Base-by-base conservation (phyloP, 2,113 vertebrate species). In the Glaucidium brasilianum region DNA sequence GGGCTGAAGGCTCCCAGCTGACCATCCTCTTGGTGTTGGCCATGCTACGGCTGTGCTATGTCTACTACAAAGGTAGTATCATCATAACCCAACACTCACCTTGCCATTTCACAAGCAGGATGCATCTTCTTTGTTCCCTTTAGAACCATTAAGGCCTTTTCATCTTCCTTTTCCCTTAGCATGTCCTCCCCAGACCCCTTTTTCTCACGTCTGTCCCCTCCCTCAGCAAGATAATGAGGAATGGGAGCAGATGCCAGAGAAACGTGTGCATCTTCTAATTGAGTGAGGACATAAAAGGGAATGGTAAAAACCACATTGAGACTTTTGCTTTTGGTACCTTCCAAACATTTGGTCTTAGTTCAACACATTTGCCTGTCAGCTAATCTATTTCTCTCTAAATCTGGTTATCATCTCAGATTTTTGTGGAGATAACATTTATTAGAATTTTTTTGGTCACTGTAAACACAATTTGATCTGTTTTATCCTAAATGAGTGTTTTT, bases 391-490 rank as follows among this genome's bases (percentile, higher is more conserved):
- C 27, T 21, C 59, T 77, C 35, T 93, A 69, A 78, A 90, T 75
- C 49, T 81, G 47, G 15, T 86, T 94, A 30, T 72, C 32, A 58
- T 83, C 59, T 85, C 66, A 80, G 55, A 39, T 32, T 92, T 79
- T 85, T 89, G 53, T 72, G 58, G 21, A 66, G 23, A 35, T 27
- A 82, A 73, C 35, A 72, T 71, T 50, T 94, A 35, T 82, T 66
- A 58, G 32, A 85, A 55, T 17, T 22, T 68, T 77, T 74, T 68
- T 87, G 49, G 82, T 87, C 69, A 52, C 67, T 3, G 1, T 64
- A 92, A 91, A 69, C 37, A 79, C 9, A 49, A 37, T 77, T 88
- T 49, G 41, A 76, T 88, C 66, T 75, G 27, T 95, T 96, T 92
- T 92, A 77, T 85, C n/a, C 4, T 29, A 85, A 83, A 53, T 37